Evolutionary conservation across 2,113 vertebrate genomes (phyloP).

Genomic region (Cochlearius cochlearius): DNA sequence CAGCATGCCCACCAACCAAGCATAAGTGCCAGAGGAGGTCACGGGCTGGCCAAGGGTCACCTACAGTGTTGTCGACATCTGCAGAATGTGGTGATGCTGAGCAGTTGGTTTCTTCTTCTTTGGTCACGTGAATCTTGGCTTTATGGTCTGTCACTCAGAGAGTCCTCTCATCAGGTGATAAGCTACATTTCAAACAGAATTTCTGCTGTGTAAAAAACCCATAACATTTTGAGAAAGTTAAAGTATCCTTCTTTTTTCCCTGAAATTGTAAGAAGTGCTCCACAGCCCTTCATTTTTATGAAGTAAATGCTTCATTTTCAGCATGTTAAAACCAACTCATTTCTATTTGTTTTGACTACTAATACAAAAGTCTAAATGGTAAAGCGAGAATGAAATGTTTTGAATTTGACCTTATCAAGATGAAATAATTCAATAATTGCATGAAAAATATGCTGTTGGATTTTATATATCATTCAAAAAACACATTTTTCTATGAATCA

Average conservation of each 20-base stretch:
- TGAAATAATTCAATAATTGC: background rate
- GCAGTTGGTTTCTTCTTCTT: background rate
- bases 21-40: background rate
- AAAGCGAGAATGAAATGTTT: background rate
- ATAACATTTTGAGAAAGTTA: background rate
- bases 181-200: background rate
- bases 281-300: background rate
- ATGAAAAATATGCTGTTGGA: background rate
- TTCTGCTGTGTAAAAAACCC: background rate
- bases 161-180: background rate
- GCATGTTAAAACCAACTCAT: background rate
- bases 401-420: background rate
- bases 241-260: background rate
- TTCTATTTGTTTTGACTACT: background rate
- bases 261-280: background rate
- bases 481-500: background rate
- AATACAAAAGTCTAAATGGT: background rate
- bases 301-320: background rate
- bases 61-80: background rate
- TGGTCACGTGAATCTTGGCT: background rate
- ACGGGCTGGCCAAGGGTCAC: too few species aligned
- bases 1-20: background rate
- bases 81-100: background rate
- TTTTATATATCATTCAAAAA: background rate
- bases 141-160: background rate